phyloP scores from a whole-genome alignment of 2,888 invertebrate species.

The Dusona sp. region DNA sequence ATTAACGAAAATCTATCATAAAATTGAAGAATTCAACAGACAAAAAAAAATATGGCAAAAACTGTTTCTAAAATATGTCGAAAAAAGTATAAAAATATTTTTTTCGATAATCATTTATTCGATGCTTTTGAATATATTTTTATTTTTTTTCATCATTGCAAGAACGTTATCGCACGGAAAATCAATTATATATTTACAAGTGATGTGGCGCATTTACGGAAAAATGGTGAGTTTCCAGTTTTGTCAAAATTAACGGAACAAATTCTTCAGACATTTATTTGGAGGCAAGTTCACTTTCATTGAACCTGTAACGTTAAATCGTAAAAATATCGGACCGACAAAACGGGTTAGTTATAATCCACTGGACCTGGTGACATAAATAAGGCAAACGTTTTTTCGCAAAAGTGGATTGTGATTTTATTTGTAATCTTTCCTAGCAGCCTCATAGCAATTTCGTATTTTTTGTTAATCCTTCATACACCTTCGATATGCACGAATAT shows the following conservation, averaged over 20 bases:
- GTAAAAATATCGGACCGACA: not conserved
- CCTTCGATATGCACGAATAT: not conserved
- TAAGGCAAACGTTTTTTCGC: not conserved
- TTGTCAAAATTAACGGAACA: not conserved
- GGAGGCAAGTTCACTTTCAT: not conserved
- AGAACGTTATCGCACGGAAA: not conserved
- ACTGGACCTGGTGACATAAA: not conserved
- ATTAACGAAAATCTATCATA: too few species aligned
- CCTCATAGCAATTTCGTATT: too few species aligned
- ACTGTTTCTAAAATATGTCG: too few species aligned
- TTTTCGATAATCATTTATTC: too few species aligned
- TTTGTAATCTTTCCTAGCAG: not conserved
- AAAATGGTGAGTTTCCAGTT: not conserved
- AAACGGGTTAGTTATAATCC: not conserved
- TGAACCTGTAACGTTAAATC: not conserved
- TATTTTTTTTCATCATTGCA: not conserved
- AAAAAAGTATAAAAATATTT: too few species aligned
- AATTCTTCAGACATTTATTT: not conserved
- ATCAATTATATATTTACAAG: too few species aligned
- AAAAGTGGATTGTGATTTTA: not conserved
- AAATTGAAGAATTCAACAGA: too few species aligned
- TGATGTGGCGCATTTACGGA: too few species aligned
- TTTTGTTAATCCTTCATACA: too few species aligned
- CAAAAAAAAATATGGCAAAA: too few species aligned
- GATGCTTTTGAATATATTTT: too few species aligned